A percentile compares a stretch with the other conserved stretches of the same genome.
These are phyloP conservation scores for Otolemur crassicaudatus DNA, from an alignment of 2,797 vertebrate genomes.

Conservation along the genomic window DNA sequence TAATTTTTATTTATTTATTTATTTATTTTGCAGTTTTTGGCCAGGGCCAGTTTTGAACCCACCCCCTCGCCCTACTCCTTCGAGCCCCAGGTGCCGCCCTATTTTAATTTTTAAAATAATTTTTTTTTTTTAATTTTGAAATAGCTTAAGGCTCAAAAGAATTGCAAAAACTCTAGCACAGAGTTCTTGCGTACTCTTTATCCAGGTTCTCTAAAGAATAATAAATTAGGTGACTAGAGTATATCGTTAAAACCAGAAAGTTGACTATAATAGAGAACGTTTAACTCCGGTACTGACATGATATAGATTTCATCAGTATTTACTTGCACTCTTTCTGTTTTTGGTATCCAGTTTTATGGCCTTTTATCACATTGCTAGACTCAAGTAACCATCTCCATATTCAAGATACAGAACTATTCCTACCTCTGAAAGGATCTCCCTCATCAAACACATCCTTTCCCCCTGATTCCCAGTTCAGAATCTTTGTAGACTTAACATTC, in stretches of 20 bases:
- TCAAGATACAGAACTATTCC: not conserved
- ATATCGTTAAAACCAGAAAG: not conserved
- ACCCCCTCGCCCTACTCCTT: no score
- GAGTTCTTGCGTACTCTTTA: not conserved
- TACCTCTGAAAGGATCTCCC: not conserved
- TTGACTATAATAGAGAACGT: not conserved
- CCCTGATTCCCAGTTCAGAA: not conserved
- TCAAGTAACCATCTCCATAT: not conserved
- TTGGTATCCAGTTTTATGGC: not conserved
- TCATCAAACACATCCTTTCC: not conserved
- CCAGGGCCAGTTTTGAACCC: no score
- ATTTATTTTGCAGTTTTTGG: no score
- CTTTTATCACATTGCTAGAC: not conserved
- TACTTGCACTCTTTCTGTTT: not conserved
- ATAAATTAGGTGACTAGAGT: not conserved
- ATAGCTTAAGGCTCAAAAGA: not conserved
- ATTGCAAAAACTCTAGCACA: not conserved
- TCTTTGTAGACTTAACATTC: not conserved
- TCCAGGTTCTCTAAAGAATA: not conserved
- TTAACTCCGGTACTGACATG: not conserved
- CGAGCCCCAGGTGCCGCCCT: no score
- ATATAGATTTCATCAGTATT: not conserved
- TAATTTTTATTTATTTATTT: no score
- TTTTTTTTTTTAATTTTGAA: not conserved
- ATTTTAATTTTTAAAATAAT: not conserved